Evolutionary conservation across 2,888 invertebrate species (phyloP), one percentile per base, ranked within the genome.

Genomic region (Xylophagus ater): DNA sequence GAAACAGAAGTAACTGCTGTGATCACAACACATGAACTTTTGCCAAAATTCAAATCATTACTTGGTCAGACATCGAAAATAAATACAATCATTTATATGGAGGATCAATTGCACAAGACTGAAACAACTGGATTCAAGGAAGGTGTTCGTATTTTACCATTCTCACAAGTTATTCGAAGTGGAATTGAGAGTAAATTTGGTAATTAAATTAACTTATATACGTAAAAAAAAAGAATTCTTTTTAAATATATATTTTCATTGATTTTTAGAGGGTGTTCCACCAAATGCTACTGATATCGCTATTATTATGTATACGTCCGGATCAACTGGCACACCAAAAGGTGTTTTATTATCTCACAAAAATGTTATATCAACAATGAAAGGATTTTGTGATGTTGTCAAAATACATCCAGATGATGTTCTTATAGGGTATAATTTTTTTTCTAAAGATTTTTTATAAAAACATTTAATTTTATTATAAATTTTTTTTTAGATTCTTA

Each of bases 251-350:
- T 10, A 25, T 19, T 38, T 28, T 32, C 34, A 18, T 29, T 41
- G 47, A 43, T 12, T 50, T 43, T 59, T 59, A 78, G 80, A 72
- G 51, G 58, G 66, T 14, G 66, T 69, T 4, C 71, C 75, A 5
- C 87, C 90, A 2, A 63, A 65, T 5, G 65, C 78, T 5, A 68
- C 75, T 10, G 96, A 97, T 62, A 78, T 82, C 4, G 97, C 97
- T 34, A 89, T 98, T 53, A 83, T 98, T 28, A 98, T 98, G 97
- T 98, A 97, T 71, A 98, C 97, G 3, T 93, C 92, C 51, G 97
- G 97, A 5, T 94, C 94, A 1, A 97, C 97, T 4, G 96, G 94
- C 37, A 77, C 83, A 43, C 94, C 94, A 0, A 94, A 94, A 67
- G 94, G 93, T 53, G 86, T 89, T 10, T 59, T 86, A 14, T 68